Evolutionary conservation across 1,140 invertebrate species (phyloP).

Genomic region (Drosophila bifasciata): DNA sequence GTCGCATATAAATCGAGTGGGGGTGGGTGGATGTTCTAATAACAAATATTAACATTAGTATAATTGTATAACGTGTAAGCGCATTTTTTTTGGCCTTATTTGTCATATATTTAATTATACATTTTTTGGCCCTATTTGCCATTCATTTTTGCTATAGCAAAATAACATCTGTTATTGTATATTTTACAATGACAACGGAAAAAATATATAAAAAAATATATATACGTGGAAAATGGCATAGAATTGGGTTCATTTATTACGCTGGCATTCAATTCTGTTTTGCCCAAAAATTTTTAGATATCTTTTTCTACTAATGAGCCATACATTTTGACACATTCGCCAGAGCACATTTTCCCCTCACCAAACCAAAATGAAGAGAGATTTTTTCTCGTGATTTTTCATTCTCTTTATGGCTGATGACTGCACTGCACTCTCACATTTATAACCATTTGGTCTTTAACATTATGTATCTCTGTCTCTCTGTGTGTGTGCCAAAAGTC

Average conservation of each 20-base stretch:
- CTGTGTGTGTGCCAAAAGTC: slow-evolving; percentile 10
- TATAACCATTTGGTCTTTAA: slow-evolving; percentile 28
- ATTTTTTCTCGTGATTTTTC: slow-evolving; percentile 6
- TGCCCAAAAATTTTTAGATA: slow-evolving; percentile 38
- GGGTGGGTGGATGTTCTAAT: not conserved
- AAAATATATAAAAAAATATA: slow-evolving; percentile 17
- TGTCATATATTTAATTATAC: slow-evolving; percentile 8
- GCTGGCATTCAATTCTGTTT: slow-evolving; percentile 36
- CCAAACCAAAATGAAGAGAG: slow-evolving; percentile 4
- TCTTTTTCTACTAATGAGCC: slow-evolving; percentile 64
- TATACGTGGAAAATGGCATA: too few species aligned
- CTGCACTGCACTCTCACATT: slow-evolving; percentile 7
- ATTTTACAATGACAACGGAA: slow-evolving; percentile 23
- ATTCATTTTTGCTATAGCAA: slow-evolving; percentile 5
- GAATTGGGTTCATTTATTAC: slow-evolving; percentile 11
- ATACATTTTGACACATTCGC: slow-evolving; percentile 39
- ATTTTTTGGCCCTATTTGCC: slow-evolving; percentile 4
- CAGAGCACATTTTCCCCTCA: slow-evolving; percentile 6
- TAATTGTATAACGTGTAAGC: not conserved
- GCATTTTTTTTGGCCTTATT: slow-evolving; percentile 3
- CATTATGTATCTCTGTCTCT: not conserved
- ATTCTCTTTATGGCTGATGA: slow-evolving; percentile 9
- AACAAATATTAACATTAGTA: slow-evolving; percentile 1
- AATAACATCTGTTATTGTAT: slow-evolving; percentile 42
- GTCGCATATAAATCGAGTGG: not conserved